Evolutionary conservation across 2,888 invertebrate genomes (phyloP).

Genomic region (Cheilosia pagana): DNA sequence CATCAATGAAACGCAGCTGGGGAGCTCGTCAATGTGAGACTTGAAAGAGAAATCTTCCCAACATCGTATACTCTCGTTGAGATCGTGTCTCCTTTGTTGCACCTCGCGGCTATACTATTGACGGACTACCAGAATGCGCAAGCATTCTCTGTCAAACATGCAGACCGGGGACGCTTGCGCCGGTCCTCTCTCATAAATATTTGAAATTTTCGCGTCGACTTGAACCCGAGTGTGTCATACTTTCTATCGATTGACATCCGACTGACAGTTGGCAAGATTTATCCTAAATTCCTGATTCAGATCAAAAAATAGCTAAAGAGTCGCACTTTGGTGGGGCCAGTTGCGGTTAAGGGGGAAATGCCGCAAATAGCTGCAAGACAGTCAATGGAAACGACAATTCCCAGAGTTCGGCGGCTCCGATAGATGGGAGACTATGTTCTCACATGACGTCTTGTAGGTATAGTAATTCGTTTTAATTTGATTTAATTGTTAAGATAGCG

Average conservation of each 20-base stretch:
- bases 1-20: constrained; percentile 48
- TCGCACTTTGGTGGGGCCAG: background rate
- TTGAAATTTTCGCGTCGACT: constrained; percentile 68
- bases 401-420: background rate
- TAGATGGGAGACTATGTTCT: constrained; percentile 17
- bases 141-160: constrained; percentile 66
- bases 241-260: constrained; percentile 71
- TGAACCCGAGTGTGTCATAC: constrained; percentile 72
- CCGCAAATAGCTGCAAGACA: constrained; percentile 30
- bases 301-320: constrained; percentile 57
- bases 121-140: constrained; percentile 62
- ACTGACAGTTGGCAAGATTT: constrained; percentile 72
- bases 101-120: constrained; percentile 25
- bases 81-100: constrained; percentile 67
- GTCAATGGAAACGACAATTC: constrained; percentile 19
- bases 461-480: constrained; percentile 64
- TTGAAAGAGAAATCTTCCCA: constrained; percentile 64
- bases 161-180: constrained; percentile 4
- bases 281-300: constrained; percentile 71
- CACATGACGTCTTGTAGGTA: constrained; percentile 13
- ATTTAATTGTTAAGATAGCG: constrained; percentile 69
- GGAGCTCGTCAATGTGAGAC: constrained; percentile 63
- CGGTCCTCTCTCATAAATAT: constrained; percentile 71
- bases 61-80: constrained; percentile 21
- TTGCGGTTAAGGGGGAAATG: constrained; percentile 36